phyloP scores from a whole-genome alignment of 64 coral and sea anemone species.

The Montipora capricornis region DNA sequence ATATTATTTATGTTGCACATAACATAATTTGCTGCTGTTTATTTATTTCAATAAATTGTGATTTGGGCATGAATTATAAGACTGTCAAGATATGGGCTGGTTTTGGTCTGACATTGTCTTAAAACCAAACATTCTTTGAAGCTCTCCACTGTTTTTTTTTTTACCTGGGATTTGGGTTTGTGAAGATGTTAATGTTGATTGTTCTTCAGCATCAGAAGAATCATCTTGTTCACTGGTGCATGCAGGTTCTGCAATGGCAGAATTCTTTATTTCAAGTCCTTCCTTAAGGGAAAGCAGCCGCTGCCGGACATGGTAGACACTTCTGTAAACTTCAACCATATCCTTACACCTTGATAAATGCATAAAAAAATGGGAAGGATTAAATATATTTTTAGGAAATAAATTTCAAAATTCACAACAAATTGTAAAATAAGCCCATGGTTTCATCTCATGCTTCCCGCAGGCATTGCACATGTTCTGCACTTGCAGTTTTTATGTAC shows the following conservation, averaged over 20 bases:
- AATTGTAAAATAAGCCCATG: too few relatives aligned
- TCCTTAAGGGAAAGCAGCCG: constrained; percentile 38
- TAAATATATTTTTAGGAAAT: neutral
- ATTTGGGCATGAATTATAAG: too few relatives aligned
- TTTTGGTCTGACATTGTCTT: too few relatives aligned
- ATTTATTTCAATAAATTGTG: too few relatives aligned
- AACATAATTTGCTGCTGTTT: too few relatives aligned
- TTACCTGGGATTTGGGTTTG: neutral
- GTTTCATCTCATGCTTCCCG: too few relatives aligned
- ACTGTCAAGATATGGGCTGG: too few relatives aligned
- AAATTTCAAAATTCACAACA: too few relatives aligned
- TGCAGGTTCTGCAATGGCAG: neutral
- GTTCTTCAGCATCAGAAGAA: constrained; percentile 10
- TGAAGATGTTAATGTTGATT: neutral
- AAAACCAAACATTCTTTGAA: neutral
- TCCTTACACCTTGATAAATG: constrained; percentile 35
- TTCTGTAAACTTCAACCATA: constrained; percentile 50
- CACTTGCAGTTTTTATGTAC: too few relatives aligned
- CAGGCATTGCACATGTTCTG: too few relatives aligned
- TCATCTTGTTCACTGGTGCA: constrained; percentile 9
- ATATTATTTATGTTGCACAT: too few relatives aligned
- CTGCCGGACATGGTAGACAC: constrained; percentile 34
- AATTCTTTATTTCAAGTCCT: constrained; percentile 11
- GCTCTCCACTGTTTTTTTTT: neutral
- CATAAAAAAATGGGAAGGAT: neutral